Evolutionary conservation across 2,797 vertebrate species (phyloP).

Genomic region (Platalea minor): DNA sequence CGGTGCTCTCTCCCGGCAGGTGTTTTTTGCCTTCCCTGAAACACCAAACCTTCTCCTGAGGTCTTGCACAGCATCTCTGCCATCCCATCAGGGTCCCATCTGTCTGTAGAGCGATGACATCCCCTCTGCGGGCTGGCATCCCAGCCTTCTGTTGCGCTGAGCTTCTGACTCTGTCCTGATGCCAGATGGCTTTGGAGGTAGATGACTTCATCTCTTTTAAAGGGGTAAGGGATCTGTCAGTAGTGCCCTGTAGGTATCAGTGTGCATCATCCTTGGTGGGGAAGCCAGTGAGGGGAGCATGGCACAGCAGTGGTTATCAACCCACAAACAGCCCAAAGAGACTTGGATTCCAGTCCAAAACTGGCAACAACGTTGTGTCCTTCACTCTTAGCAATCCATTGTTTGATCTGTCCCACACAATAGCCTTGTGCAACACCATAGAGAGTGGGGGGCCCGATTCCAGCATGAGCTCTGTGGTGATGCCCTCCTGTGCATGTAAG

Average conservation of each 20-base stretch:
- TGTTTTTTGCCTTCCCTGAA: conserved; percentile 1
- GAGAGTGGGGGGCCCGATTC: accelerated
- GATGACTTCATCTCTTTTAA: conserved; percentile 78
- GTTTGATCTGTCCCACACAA: not conserved
- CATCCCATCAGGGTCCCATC: conserved; percentile 67
- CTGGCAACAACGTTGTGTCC: not conserved
- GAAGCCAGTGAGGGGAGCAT: not conserved
- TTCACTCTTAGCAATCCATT: not conserved
- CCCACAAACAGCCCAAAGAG: not conserved
- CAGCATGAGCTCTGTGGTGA: not conserved
- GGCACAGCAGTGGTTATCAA: not conserved
- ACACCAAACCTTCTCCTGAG: conserved; percentile 5
- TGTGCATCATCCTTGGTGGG: not conserved
- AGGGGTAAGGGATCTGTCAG: conserved; percentile 50
- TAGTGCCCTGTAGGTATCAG: conserved; percentile 8
- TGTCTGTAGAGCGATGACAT: conserved; percentile 69
- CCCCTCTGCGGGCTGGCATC: conserved; percentile 59
- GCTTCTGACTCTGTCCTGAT: conserved; percentile 51
- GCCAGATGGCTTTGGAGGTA: conserved; percentile 67
- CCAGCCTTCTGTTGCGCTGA: conserved; percentile 74
- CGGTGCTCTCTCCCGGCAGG: not conserved
- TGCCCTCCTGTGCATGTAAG: not conserved
- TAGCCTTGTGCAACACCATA: not conserved
- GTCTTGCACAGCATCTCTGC: not conserved
- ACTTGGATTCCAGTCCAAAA: not conserved